Base-by-base conservation (phyloP, 1,140 invertebrate genomes). In the Lethrus apterus region DNA sequence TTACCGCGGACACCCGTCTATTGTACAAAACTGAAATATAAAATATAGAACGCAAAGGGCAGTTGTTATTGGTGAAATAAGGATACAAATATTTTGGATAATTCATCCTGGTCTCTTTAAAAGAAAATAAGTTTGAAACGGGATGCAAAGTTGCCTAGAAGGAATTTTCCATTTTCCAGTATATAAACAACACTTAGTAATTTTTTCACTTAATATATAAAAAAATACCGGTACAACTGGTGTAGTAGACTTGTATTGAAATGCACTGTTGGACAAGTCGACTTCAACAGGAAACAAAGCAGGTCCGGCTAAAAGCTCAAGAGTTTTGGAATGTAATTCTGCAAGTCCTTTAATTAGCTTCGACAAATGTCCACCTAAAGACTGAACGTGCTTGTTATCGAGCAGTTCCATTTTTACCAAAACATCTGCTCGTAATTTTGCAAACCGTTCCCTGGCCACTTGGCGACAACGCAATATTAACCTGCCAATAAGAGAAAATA, bases 331-430 rank as follows among this genome's bases (percentile, higher is more conserved):
- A 55, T 84, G 78, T 56, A 93, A 88, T 44, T 84, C 80, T 2
- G 87, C 79, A 47, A 98, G 73, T 9, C 84, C 84, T 33, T 80
- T 76, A 1, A 92, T 78, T 44, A 94, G 77, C 50, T 83, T 79
- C 46, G 86, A 79, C 14, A 94, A 66, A 59, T 94, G 89, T 58
- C 80, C 80, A 1, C 88, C 88, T n/a, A 93, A 77, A 59, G 93
- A 89, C 68, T 93, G 92, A 0, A 96, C 92, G 69, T 98, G 94
- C 69, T 98, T 99, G 62, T 94, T 95, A 62, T 98, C 95, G 5
- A 99, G 67, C 7, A 99, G 68, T 69, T 99, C 95, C 57, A 99
- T 75, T 71, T 99, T 99, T 0, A 98, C 90, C 3, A 98, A 71
- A 0, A 99, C 95, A 70, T 98, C 95, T 0, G 89, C 86, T 34